phyloP scores from a whole-genome alignment of 2,113 vertebrate genomes.

The Dascyllus trimaculatus region DNA sequence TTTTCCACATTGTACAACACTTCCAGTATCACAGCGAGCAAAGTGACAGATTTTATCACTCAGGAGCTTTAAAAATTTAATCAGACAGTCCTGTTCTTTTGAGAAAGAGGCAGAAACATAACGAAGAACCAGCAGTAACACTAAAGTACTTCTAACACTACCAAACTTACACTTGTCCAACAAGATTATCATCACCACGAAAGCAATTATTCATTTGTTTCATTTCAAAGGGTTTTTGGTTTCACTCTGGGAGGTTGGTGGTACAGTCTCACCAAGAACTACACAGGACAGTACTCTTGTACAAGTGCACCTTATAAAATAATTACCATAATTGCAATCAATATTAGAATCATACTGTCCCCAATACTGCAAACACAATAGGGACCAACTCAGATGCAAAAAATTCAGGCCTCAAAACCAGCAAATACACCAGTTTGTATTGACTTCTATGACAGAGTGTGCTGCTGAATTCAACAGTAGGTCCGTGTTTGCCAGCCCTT shows the following conservation, averaged over 20 bases:
- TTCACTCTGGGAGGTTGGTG: background rate
- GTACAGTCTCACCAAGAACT: background rate
- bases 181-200: background rate
- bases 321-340: background rate
- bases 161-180: background rate
- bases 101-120: background rate
- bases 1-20: conserved; percentile 4
- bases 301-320: background rate
- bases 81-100: background rate
- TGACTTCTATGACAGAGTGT: too few species aligned
- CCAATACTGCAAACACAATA: background rate
- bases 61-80: background rate
- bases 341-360: background rate
- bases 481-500: background rate
- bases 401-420: background rate
- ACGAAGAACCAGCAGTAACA: background rate
- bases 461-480: too few species aligned
- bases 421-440: background rate
- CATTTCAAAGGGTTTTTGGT: too few species aligned
- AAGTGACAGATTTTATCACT: background rate
- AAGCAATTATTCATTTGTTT: conserved; percentile 10
- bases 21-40: background rate
- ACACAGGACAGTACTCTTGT: background rate
- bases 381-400: background rate
- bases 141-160: background rate